phyloP scores from a whole-genome alignment of 1,140 invertebrate species.

The Drosophila seguyi region DNA sequence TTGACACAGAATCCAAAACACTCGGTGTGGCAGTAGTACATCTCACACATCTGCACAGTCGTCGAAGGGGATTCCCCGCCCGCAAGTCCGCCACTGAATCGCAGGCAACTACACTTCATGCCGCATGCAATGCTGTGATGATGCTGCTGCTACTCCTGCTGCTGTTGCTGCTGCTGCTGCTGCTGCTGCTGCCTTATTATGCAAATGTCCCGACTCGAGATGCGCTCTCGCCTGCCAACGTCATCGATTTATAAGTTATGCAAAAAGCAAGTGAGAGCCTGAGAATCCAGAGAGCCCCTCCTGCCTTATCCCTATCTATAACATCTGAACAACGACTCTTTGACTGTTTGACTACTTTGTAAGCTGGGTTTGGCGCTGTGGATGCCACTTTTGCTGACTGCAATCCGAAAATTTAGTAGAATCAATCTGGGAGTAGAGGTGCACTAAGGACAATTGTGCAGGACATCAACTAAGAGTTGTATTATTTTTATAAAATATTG shows the following conservation, averaged over 20 bases:
- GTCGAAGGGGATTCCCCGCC: slow-evolving; percentile 15
- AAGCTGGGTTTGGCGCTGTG: slow-evolving; percentile 70
- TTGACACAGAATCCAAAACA: slow-evolving; percentile 71
- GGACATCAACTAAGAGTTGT: neutral
- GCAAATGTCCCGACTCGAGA: slow-evolving; percentile 61
- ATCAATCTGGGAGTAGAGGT: slow-evolving; percentile 35
- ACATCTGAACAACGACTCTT: slow-evolving; percentile 33
- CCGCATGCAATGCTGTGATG: slow-evolving; percentile 8
- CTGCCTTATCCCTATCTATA: slow-evolving; percentile 5
- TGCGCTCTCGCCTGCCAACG: slow-evolving; percentile 70
- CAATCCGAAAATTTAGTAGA: slow-evolving; percentile 62
- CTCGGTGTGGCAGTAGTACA: slow-evolving; percentile 10
- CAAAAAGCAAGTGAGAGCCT: slow-evolving; percentile 52
- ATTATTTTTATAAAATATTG: neutral
- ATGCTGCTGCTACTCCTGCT: too few relatives aligned
- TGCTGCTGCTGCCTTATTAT: slow-evolving; percentile 65
- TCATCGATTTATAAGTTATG: slow-evolving; percentile 83
- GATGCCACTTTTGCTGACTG: slow-evolving; percentile 63
- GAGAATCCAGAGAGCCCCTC: slow-evolving; percentile 2
- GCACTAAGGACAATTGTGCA: neutral
- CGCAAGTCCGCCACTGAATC: slow-evolving; percentile 36
- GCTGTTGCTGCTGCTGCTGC: neutral
- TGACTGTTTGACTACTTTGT: slow-evolving; percentile 73
- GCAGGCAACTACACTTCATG: slow-evolving; percentile 61
- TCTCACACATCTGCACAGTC: slow-evolving; percentile 38